Conservation (phyloP, 2,113 vertebrate genomes). For the Ageneiosus marmoratus region DNA sequence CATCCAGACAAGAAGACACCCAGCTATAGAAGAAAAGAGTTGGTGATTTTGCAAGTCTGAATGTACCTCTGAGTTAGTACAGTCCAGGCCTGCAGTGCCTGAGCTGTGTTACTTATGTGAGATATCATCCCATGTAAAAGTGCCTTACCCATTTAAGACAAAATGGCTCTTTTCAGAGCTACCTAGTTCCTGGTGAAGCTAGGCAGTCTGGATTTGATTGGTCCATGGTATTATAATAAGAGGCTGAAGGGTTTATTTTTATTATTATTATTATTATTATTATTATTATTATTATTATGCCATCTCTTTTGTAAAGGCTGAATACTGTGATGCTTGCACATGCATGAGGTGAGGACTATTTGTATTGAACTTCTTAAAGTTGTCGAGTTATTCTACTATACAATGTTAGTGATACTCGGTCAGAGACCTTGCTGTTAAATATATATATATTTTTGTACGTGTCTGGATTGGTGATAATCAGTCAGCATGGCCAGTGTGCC, state of each 20-base stretch:
- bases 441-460: conserved; percentile 73
- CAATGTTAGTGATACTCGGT: conserved; percentile 65
- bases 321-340: conserved; percentile 46
- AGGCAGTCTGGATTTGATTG: conserved; percentile 15
- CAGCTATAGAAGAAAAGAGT: conserved; percentile 49
- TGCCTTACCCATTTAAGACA: conserved; percentile 65
- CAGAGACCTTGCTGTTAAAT: conserved; percentile 63
- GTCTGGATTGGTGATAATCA: conserved; percentile 59
- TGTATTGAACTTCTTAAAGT: conserved; percentile 52
- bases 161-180: conserved; percentile 41
- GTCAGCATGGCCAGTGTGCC: conserved; percentile 67
- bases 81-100: conserved; percentile 75
- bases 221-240: conserved; percentile 15
- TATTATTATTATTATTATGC: conserved; percentile 28
- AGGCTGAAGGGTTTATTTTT: neutral
- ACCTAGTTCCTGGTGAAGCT: conserved; percentile 45
- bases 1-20: conserved; percentile 14
- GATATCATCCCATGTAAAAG: conserved; percentile 55
- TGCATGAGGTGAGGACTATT: conserved; percentile 6
- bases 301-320: conserved; percentile 49
- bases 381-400: conserved; percentile 62
- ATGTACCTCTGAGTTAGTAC: conserved; percentile 52
- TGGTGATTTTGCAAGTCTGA: conserved; percentile 47
- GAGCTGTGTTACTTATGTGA: conserved; percentile 40
- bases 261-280: conserved; percentile 32